Percentiles rank a stretch among this genome's conserved stretches.
These are phyloP conservation scores for Xenopus laevis DNA, from an alignment of 2,113 vertebrate genomes.

Conservation along the genomic window DNA sequence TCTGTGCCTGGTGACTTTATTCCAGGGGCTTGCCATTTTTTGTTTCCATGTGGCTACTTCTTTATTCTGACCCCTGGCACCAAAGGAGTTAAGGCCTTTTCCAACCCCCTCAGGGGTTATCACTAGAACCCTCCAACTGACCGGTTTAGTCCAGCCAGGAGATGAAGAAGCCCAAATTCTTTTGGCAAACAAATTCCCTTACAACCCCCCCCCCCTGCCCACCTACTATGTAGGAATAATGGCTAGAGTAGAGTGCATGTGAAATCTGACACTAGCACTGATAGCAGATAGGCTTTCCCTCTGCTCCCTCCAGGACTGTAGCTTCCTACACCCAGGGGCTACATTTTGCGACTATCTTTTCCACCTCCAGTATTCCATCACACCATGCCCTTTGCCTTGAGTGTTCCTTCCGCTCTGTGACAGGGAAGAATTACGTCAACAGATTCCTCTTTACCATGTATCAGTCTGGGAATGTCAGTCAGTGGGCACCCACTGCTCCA, in stretches of 20 bases:
- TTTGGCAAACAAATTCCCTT: background rate
- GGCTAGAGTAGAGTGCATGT: background rate
- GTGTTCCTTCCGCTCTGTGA: background rate
- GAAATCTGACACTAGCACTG: slow-evolving; percentile 1
- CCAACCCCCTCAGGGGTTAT: background rate
- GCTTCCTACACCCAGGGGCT: background rate
- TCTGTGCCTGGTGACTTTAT: too few relatives aligned
- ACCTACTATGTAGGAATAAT: background rate
- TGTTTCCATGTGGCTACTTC: too few relatives aligned
- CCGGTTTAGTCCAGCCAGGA: slow-evolving; percentile 1
- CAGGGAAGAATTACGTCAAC: background rate
- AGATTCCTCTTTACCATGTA: background rate
- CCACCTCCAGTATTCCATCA: background rate
- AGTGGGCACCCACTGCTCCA: too few relatives aligned
- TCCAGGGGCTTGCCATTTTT: too few relatives aligned
- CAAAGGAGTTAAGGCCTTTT: background rate
- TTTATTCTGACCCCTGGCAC: background rate
- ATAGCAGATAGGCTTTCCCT: background rate
- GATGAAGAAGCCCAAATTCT: slow-evolving; percentile 3
- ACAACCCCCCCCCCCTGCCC: background rate
- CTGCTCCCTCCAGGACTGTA: background rate
- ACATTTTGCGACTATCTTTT: background rate
- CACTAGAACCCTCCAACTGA: background rate
- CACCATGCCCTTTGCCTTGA: too few relatives aligned
- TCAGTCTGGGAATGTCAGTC: background rate